Percentiles rank a stretch among this genome's conserved stretches.
Conservation (phyloP, 2,113 vertebrate species). For the Anarhynchus alexandrinus region DNA sequence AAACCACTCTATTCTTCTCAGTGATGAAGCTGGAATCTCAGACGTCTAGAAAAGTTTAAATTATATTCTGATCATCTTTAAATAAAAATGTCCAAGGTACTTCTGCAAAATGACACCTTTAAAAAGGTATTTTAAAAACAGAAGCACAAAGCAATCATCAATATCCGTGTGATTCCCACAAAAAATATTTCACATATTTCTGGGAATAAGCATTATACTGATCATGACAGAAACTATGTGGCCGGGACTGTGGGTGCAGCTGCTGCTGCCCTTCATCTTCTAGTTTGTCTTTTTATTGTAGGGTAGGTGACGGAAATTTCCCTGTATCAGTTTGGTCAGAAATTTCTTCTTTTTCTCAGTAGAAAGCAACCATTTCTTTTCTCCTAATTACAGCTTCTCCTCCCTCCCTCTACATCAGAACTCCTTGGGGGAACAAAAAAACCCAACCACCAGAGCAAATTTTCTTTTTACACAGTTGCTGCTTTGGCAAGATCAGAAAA, state of each 20-base stretch:
- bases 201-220: background rate
- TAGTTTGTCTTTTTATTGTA: conserved; percentile 8
- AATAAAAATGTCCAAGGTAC: background rate
- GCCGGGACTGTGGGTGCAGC: conserved; percentile 7
- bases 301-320: conserved; percentile 51
- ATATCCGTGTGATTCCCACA: background rate
- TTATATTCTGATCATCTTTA: background rate
- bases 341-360: background rate
- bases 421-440: background rate
- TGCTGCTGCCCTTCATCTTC: background rate
- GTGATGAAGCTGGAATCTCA: background rate
- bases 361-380: background rate
- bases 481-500: conserved; percentile 46
- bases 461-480: background rate
- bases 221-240: background rate
- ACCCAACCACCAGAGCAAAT: conserved; percentile 34
- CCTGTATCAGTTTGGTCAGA: conserved; percentile 37
- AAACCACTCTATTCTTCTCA: background rate
- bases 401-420: background rate
- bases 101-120: background rate
- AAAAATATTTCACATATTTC: conserved; percentile 33
- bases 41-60: background rate
- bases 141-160: background rate
- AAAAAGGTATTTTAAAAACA: background rate
- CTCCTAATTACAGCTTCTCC: background rate